A percentile compares a stretch with the other conserved stretches of the same genome.
These are phyloP conservation scores for Campoplex capitator DNA, from an alignment of 2,888 invertebrate species.

Conservation along the genomic window DNA sequence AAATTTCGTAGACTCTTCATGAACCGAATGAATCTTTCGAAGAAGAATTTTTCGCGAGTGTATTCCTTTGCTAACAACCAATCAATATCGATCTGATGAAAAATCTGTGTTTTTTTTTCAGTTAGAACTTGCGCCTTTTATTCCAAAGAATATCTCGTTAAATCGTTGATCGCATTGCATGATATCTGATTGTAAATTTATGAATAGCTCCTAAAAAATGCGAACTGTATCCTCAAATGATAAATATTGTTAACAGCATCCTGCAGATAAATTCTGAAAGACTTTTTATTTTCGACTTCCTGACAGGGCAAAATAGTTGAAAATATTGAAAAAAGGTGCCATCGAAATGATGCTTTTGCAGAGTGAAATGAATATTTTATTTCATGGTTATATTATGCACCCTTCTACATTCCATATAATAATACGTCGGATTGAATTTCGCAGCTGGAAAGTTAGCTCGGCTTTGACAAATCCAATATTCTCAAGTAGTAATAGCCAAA, in stretches of 20 bases:
- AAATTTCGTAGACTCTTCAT: no score
- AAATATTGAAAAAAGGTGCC: not conserved
- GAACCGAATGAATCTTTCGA: no score
- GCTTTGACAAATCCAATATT: slow-evolving; percentile 67
- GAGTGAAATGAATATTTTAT: not conserved
- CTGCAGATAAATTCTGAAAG: not conserved
- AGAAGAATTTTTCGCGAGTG: no score
- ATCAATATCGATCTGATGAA: no score
- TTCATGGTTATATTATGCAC: not conserved
- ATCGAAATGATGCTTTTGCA: not conserved
- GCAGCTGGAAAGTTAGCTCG: slow-evolving; percentile 58
- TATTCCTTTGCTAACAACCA: no score
- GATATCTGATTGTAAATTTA: no score
- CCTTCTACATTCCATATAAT: slow-evolving; percentile 42
- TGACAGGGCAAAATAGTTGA: not conserved
- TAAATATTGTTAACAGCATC: not conserved
- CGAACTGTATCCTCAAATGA: not conserved
- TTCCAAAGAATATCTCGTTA: no score
- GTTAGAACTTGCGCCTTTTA: no score
- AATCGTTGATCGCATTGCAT: no score
- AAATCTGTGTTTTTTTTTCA: no score
- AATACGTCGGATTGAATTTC: slow-evolving; percentile 65
- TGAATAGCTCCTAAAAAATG: no score
- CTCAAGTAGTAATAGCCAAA: slow-evolving; percentile 53
- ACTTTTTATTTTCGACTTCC: not conserved